Conservation (phyloP, 2,797 vertebrate genomes). For the Aeoliscus strigatus region DNA sequence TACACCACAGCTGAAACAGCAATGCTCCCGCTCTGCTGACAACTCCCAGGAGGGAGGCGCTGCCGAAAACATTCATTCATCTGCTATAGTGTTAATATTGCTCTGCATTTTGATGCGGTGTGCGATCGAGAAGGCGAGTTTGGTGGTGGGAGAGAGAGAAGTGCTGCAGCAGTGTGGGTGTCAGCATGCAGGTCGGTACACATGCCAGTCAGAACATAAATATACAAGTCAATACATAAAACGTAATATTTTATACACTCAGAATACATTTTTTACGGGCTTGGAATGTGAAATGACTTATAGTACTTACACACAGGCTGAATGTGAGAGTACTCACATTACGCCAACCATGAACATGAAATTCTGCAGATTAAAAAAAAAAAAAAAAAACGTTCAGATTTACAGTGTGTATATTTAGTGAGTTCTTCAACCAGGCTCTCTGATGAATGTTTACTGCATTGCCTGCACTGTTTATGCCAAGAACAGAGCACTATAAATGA, state of each 20-base stretch:
- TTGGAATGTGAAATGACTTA: constrained; percentile 28
- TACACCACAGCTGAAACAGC: constrained; percentile 64
- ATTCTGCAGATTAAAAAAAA: constrained; percentile 44
- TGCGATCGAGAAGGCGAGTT: no score
- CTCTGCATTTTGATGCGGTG: no score
- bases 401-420: constrained; percentile 52
- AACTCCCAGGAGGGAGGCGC: constrained; percentile 50
- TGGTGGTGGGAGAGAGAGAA: constrained; percentile 14
- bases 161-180: constrained; percentile 7
- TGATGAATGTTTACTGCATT: constrained; percentile 55
- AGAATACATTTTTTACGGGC: no score
- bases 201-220: constrained; percentile 37
- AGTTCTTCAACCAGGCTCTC: constrained; percentile 42
- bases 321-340: constrained; percentile 19
- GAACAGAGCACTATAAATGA: constrained; percentile 40
- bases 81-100: constrained; percentile 62
- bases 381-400: constrained; percentile 60
- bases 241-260: constrained; percentile 43
- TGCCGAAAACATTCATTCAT: constrained; percentile 76
- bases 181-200: not conserved
- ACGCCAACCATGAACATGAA: constrained; percentile 35
- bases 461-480: constrained; percentile 35
- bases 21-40: constrained; percentile 40
- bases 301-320: constrained; percentile 25
- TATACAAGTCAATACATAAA: constrained; percentile 49